Evolutionary conservation across 1,140 invertebrate genomes (phyloP).

Genomic region (Nymphalis io): DNA sequence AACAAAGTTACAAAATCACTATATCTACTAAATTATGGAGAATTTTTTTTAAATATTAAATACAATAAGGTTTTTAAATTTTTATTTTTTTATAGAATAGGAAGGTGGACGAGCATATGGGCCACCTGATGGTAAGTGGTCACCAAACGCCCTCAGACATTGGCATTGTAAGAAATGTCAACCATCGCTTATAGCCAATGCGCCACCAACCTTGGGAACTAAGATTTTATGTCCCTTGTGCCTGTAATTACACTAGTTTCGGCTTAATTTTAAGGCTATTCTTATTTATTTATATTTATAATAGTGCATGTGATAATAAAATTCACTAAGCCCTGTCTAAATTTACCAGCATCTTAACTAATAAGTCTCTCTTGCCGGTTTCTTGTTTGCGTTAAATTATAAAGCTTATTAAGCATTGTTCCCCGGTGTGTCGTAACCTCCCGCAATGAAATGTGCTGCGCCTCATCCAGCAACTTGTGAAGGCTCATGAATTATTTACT

Average conservation of each 20-base stretch:
- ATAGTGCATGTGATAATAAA: not conserved
- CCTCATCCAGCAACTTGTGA: conserved; percentile 41
- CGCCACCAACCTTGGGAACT: too few species aligned
- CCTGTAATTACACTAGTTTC: not conserved
- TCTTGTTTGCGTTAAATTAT: conserved; percentile 70
- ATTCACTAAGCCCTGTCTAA: conserved; percentile 43
- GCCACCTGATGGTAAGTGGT: too few species aligned
- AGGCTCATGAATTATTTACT: conserved; percentile 53
- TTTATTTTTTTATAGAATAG: too few species aligned
- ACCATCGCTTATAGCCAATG: too few species aligned
- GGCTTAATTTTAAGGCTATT: not conserved
- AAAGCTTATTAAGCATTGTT: conserved; percentile 72
- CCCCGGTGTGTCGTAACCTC: conserved; percentile 62
- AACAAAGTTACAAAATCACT: not conserved
- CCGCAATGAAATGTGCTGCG: conserved; percentile 52
- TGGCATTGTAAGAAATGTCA: too few species aligned
- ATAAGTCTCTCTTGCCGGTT: conserved; percentile 57
- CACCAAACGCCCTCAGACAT: too few species aligned
- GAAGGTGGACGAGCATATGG: too few species aligned
- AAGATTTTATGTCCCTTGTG: too few species aligned
- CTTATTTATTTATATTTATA: not conserved
- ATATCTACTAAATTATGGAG: not conserved
- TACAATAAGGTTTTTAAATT: too few species aligned
- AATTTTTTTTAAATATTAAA: too few species aligned
- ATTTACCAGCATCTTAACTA: conserved; percentile 47